These are phyloP conservation scores for Spicauda simplicius DNA, from an alignment of 2,888 invertebrate species.

Conservation along the genomic window DNA sequence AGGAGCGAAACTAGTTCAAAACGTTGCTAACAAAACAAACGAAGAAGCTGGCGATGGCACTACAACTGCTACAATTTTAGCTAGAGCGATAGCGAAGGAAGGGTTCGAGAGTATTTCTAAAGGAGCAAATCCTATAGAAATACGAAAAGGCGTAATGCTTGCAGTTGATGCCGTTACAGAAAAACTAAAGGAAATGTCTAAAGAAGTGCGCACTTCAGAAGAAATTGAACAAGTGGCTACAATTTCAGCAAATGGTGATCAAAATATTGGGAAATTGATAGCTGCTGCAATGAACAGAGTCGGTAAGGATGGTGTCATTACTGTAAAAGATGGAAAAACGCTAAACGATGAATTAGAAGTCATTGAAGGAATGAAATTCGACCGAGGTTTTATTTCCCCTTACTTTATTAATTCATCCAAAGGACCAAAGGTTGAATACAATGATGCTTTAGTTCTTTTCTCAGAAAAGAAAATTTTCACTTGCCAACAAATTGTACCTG, in stretches of 20 bases:
- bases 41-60: conserved; percentile 99
- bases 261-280: conserved; percentile 94
- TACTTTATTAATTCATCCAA: conserved; percentile 99
- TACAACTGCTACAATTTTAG: conserved; percentile 98
- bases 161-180: conserved; percentile 97
- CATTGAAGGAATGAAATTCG: conserved; percentile 99
- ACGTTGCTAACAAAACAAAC: conserved; percentile 99
- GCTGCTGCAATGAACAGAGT: conserved; percentile 98
- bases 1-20: conserved; percentile 98
- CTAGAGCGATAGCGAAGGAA: conserved; percentile 98
- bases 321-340: conserved; percentile 99
- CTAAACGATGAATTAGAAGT: conserved; percentile 96
- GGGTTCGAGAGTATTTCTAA: conserved; percentile 98
- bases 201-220: conserved; percentile 96
- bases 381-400: conserved; percentile 98
- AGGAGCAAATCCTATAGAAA: conserved; percentile 98
- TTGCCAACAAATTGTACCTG: conserved; percentile 97
- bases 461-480: conserved; percentile 99
- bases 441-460: conserved; percentile 95
- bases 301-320: conserved; percentile 98
- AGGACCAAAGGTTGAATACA: conserved; percentile 98
- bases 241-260: conserved; percentile 99
- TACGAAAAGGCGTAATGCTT: conserved; percentile 94
- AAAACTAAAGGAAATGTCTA: conserved; percentile 93
- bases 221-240: conserved; percentile 99